phyloP scores from a whole-genome alignment of 2,888 invertebrate genomes.

The Polymixis lichenea region DNA sequence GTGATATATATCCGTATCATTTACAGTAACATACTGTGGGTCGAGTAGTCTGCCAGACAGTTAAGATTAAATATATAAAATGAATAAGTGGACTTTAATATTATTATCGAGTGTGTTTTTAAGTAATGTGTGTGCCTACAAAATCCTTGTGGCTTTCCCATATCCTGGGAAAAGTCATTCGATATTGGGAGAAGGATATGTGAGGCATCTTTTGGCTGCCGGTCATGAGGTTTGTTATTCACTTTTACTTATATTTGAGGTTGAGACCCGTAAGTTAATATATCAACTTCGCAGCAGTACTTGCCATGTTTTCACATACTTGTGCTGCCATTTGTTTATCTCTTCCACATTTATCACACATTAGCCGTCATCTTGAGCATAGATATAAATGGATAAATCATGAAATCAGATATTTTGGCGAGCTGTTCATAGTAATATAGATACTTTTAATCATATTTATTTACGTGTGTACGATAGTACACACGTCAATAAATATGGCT shows the following conservation, averaged over 20 bases:
- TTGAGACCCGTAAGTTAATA: background rate
- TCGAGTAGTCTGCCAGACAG: background rate
- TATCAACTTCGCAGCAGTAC: no score
- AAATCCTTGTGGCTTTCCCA: slow-evolving; percentile 72
- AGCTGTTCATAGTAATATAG: no score
- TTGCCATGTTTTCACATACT: no score
- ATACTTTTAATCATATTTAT: no score
- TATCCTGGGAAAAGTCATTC: slow-evolving; percentile 70
- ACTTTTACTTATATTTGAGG: background rate
- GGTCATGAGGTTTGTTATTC: slow-evolving; percentile 71
- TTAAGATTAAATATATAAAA: slow-evolving; percentile 20
- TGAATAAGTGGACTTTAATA: slow-evolving; percentile 52
- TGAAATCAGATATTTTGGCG: no score
- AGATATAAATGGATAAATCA: no score
- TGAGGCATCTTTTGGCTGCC: slow-evolving; percentile 69
- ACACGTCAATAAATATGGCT: no score
- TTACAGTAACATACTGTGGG: slow-evolving; percentile 25
- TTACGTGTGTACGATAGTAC: no score
- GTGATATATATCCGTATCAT: slow-evolving; percentile 5
- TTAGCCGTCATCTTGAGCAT: no score
- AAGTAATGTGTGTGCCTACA: slow-evolving; percentile 61
- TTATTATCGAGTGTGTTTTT: slow-evolving; percentile 45
- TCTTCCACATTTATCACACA: no score
- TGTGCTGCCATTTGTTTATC: no score
- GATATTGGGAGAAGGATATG: slow-evolving; percentile 71